Percentiles rank a stretch among this genome's conserved stretches.
These are phyloP conservation scores for Hydractinia echinata DNA, from an alignment of 30 jellyfish, hydroid and myxozoan genomes.

Conservation along the genomic window DNA sequence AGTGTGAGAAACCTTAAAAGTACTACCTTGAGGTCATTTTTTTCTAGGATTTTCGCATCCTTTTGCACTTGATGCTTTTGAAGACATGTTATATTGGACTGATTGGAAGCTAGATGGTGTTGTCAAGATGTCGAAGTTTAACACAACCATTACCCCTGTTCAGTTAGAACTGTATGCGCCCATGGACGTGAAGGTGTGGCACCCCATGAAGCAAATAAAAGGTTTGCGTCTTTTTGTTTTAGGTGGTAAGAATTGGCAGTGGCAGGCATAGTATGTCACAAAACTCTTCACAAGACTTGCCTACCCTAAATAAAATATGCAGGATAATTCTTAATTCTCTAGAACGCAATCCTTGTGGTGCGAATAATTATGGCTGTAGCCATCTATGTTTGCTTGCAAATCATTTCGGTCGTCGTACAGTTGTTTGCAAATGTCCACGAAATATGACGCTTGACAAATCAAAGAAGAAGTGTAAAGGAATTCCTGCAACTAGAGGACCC, in stretches of 20 bases:
- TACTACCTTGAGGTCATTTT: background rate
- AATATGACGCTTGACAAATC: slow-evolving; percentile 45
- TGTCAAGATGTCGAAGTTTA: slow-evolving; percentile 33
- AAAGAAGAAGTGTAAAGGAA: slow-evolving; percentile 62
- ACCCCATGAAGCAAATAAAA: slow-evolving; percentile 52
- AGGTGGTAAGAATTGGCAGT: background rate
- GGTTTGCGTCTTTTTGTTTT: slow-evolving; percentile 39
- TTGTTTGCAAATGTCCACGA: slow-evolving; percentile 79
- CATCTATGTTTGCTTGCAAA: slow-evolving; percentile 86
- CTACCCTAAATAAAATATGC: no score
- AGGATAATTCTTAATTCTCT: background rate
- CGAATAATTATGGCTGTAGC: slow-evolving; percentile 72
- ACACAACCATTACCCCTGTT: slow-evolving; percentile 14
- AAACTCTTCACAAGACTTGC: no score
- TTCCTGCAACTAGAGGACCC: slow-evolving; percentile 28
- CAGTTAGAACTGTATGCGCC: slow-evolving; percentile 48
- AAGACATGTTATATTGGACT: slow-evolving; percentile 56
- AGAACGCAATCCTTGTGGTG: slow-evolving; percentile 79
- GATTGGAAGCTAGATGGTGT: slow-evolving; percentile 67
- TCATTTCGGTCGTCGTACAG: slow-evolving; percentile 14
- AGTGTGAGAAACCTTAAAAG: background rate
- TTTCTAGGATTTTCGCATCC: slow-evolving; percentile 54
- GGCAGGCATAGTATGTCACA: no score
- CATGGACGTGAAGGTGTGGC: slow-evolving; percentile 68
- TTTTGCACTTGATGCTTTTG: slow-evolving; percentile 62